Evolutionary conservation across 2,113 vertebrate genomes (phyloP).

Genomic region (Pampusana beccarii): DNA sequence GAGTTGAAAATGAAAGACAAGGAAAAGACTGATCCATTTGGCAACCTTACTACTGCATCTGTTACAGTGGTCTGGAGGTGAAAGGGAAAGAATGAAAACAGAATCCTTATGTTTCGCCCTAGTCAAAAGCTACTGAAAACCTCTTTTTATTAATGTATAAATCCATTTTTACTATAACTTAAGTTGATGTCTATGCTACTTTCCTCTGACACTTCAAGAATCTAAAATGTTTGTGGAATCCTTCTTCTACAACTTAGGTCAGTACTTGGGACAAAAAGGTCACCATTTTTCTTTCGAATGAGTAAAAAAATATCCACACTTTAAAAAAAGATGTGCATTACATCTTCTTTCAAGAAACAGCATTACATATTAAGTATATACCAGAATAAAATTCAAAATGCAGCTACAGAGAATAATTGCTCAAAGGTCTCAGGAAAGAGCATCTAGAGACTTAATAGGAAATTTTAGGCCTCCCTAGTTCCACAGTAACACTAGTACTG

Average conservation of each 20-base stretch:
- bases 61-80: not conserved
- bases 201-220: not conserved
- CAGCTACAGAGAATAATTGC: not conserved
- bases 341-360: not conserved
- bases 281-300: not conserved
- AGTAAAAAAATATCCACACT: not conserved
- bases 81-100: not conserved
- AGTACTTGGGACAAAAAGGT: not conserved
- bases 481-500: not conserved
- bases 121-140: not conserved
- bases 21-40: not conserved
- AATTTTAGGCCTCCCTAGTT: not conserved
- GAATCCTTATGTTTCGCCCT: not conserved
- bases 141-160: not conserved
- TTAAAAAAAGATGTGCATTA: fast-evolving
- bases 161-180: not conserved
- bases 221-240: not conserved
- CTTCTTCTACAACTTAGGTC: not conserved
- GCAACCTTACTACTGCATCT: not conserved
- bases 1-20: not conserved
- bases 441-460: not conserved
- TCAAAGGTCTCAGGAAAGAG: not conserved
- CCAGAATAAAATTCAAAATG: not conserved
- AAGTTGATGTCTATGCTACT: not conserved
- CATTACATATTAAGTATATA: not conserved